Evolutionary conservation across 2,888 invertebrate genomes (phyloP), one percentile per base, ranked within the genome.

Genomic region (Steinernema carpocapsae): DNA sequence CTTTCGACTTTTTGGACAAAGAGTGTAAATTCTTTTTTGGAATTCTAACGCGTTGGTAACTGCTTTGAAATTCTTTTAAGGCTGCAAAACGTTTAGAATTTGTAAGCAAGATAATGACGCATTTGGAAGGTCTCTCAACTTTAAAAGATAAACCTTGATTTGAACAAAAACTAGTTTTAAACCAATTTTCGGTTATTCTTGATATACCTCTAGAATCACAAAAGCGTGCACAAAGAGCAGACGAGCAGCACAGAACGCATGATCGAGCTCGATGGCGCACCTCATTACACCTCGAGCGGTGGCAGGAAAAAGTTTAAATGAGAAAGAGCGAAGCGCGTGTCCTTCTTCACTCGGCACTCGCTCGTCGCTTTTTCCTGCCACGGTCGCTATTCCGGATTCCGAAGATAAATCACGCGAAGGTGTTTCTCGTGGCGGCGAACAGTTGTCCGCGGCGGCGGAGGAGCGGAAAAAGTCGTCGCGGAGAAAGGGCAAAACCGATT

Each of bases 221-320:
- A n/a, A n/a, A n/a, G n/a, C n/a, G n/a, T 14, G 43, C 43, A 43
- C 43, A 56, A 56, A 56, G 56, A 22, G 26, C 6, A 22, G 56
- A 56, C 51, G 51, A 7, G 14, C 14, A n/a, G 43, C 43, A 12
- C 43, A 43, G 43, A 43, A 14, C 43, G 43, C 51, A 6, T 51
- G 51, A 24, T 22, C 56, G 56, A 19, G 1, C 10, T 26, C 22
- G n/a, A 56, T 26, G 56, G 26, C 56, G 56, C 7, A 22, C 24
- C 56, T 56, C 56, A 56, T 56, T 56, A 56, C 56, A 56, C 3
- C 56, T 6, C 56, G n/a, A n/a, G n/a, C n/a, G n/a, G n/a, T n/a
- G n/a, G n/a, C n/a, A n/a, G 56, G 56, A 56, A 56, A 56, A 56
- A 56, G 56, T 56, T 56, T 56, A 56, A 56, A 56, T 26, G 56